Conservation (phyloP, 2,888 invertebrate genomes). For the Watsonalla binaria region DNA sequence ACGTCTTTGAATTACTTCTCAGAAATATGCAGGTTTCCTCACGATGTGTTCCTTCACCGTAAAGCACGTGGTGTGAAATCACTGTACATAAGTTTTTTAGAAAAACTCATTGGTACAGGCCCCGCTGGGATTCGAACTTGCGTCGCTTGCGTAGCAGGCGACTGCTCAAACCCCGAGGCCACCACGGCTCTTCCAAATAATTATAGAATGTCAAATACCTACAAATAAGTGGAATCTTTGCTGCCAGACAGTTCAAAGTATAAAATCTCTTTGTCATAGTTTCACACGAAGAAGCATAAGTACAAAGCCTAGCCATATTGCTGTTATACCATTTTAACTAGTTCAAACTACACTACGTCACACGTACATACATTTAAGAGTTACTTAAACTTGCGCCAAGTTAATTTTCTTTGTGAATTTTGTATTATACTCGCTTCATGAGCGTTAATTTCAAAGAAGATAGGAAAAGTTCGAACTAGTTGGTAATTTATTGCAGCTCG, state of each 20-base stretch:
- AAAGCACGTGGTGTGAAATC: too few species aligned
- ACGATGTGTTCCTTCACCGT: too few species aligned
- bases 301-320: constrained; percentile 21
- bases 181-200: too few species aligned
- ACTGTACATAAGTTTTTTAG: too few species aligned
- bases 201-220: too few species aligned
- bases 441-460: constrained; percentile 30
- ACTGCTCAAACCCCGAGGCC: too few species aligned
- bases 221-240: neutral
- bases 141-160: too few species aligned
- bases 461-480: neutral
- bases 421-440: constrained; percentile 28
- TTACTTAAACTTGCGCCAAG: constrained; percentile 23
- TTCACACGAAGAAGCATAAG: neutral
- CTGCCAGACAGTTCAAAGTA: constrained; percentile 21
- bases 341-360: constrained; percentile 16
- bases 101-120: too few species aligned
- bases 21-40: too few species aligned
- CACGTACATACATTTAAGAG: constrained; percentile 16
- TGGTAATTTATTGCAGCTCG: neutral
- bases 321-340: constrained; percentile 30
- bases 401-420: constrained; percentile 41
- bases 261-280: neutral
- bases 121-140: too few species aligned
- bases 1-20: too few species aligned